Evolutionary conservation across 30 jellyfish, hydroid and myxozoan genomes (phyloP), one percentile per base, ranked within the genome.

Genomic region (Clytia hemisphaerica): DNA sequence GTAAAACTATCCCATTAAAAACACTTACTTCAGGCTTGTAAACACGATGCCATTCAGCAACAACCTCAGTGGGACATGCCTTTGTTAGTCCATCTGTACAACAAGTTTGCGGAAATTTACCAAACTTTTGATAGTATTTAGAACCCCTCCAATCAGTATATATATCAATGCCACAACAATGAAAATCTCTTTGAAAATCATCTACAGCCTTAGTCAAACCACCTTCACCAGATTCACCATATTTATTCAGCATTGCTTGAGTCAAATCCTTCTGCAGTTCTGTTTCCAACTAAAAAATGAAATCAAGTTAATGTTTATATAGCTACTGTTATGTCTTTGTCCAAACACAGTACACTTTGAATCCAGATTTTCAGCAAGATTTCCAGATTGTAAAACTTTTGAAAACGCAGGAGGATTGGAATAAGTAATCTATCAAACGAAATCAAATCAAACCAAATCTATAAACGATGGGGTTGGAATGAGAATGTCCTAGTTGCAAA

Each of bases 131-230:
- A 18, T 26, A 22, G n/a, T 67, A 84, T 10, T 40, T 24, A 7
- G 95, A 84, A 49, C 37, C 40, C 0, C 65, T 29, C 92, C 92
- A 84, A 61, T 84, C 95, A n/a, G 22, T 50, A 26, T 18, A 61
- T 31, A 34, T 59, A 15, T 25, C 44, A 31, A 32, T 62, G 22
- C 95, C 95, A 58, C 95, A 84, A 66, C 95, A 84, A 35, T 76
- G 60, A 75, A 84, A 84, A 26, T 68, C 69, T 19, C 44, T 72
- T 60, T 84, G 95, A 73, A 77, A 75, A 31, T 77, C 63, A 67
- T 84, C 94, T 40, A 82, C 73, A 14, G 94, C 94, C 48, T 82
- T 72, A 24, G 83, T 72, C 21, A 75, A 49, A 10, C 94, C 88
- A 4, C 58, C 80, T 47, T 71, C 82, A 57, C 25, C 25, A 22